Percentiles rank a stretch among this genome's conserved stretches.
Evolutionary conservation across 1,140 invertebrate genomes (phyloP).

Genomic region (Papilio xuthus): DNA sequence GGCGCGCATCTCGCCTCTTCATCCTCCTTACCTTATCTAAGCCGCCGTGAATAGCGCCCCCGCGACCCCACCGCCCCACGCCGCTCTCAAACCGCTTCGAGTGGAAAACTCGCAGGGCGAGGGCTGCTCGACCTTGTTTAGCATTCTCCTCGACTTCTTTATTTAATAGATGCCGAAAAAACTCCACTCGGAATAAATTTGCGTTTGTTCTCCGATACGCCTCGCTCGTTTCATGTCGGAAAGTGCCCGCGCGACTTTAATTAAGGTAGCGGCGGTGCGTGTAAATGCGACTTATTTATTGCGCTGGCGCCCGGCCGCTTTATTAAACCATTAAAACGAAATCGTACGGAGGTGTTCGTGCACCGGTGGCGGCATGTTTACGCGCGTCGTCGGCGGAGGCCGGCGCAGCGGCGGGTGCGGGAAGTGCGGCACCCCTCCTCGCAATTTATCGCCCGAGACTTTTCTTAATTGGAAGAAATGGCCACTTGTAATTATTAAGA

Average conservation of each 20-base stretch:
- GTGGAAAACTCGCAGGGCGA: constrained; percentile 78
- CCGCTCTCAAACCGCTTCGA: constrained; percentile 66
- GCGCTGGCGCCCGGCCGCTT: constrained; percentile 57
- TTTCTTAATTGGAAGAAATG: constrained; percentile 81
- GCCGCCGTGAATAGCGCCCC: constrained; percentile 74
- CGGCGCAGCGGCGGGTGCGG: constrained; percentile 43
- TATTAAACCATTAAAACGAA: constrained; percentile 66
- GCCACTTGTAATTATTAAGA: constrained; percentile 81
- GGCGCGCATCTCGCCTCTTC: constrained; percentile 76
- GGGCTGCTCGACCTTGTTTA: constrained; percentile 78
- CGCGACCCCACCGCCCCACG: constrained; percentile 54
- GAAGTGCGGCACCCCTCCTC: constrained; percentile 71
- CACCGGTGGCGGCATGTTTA: constrained; percentile 65
- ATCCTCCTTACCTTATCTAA: constrained; percentile 80
- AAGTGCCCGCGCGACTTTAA: constrained; percentile 65
- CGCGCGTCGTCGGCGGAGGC: constrained; percentile 47
- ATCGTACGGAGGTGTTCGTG: constrained; percentile 54
- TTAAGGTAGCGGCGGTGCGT: constrained; percentile 66
- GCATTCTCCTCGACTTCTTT: constrained; percentile 79
- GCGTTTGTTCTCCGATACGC: constrained; percentile 70
- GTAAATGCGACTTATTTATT: constrained; percentile 66
- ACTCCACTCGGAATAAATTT: constrained; percentile 76
- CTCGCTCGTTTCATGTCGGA: constrained; percentile 62
- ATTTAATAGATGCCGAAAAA: constrained; percentile 80
- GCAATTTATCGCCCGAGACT: constrained; percentile 79